A percentile compares a stretch with the other conserved stretches of the same genome.
Evolutionary conservation across 2,113 vertebrate species (phyloP).

Genomic region (Protobothrops flavoviridis): DNA sequence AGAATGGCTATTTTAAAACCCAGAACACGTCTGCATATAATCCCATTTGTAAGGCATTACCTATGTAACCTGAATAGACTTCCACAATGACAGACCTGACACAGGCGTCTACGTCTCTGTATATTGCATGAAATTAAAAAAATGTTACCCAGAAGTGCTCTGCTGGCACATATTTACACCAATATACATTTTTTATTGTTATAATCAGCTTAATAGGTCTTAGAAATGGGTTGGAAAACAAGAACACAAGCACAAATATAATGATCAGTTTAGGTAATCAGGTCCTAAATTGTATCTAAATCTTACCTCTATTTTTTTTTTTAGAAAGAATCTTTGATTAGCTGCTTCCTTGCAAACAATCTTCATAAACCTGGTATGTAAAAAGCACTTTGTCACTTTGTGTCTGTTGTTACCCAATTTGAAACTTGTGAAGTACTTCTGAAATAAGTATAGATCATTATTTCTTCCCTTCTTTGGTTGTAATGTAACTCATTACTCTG

Average conservation of each 20-base stretch:
- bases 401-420: neutral
- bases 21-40: neutral
- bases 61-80: neutral
- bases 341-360: neutral
- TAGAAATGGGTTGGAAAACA: neutral
- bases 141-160: neutral
- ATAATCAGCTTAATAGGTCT: neutral
- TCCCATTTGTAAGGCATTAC: neutral
- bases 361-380: neutral
- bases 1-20: neutral
- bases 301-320: neutral
- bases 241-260: neutral
- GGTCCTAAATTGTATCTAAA: neutral
- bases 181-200: neutral
- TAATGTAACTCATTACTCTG: conserved; percentile 8
- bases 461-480: neutral
- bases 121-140: neutral
- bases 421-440: conserved; percentile 1
- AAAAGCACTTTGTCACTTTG: neutral
- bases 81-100: neutral
- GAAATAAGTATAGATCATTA: neutral
- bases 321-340: neutral
- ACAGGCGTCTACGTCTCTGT: neutral
- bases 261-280: neutral
- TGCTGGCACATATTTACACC: neutral